Percentiles rank a stretch among this genome's conserved stretches.
Evolutionary conservation across 2,797 vertebrate genomes (phyloP).

Genomic region (Urophycis tenuis): DNA sequence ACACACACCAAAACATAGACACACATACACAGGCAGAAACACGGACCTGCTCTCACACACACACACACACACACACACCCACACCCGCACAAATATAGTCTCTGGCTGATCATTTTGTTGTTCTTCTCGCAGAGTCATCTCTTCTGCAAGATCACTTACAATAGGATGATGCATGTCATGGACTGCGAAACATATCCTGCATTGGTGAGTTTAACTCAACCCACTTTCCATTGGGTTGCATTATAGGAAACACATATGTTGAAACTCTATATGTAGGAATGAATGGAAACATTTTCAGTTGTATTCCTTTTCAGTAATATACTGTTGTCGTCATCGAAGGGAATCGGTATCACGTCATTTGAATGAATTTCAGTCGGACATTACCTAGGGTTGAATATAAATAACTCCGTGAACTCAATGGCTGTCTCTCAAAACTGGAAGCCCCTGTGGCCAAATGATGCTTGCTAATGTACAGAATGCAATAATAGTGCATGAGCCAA

Average conservation of each 20-base stretch:
- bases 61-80: too few relatives aligned
- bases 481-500: not conserved
- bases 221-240: not conserved
- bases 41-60: too few relatives aligned
- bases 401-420: not conserved
- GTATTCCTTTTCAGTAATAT: not conserved
- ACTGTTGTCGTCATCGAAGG: not conserved
- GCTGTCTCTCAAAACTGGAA: not conserved
- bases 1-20: too few relatives aligned
- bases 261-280: not conserved
- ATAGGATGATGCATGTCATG: accelerated
- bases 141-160: conserved; percentile 4
- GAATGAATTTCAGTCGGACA: not conserved
- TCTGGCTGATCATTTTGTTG: not conserved
- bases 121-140: conserved; percentile 19
- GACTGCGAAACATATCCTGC: conserved; percentile 34
- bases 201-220: conserved; percentile 16
- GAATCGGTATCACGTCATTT: not conserved
- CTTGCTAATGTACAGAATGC: not conserved
- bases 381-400: not conserved
- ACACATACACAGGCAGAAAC: too few relatives aligned
- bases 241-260: not conserved
- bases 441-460: not conserved
- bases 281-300: not conserved
- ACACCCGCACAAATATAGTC: not conserved